These are phyloP conservation scores for Pemphredon lugubris DNA, from an alignment of 2,888 invertebrate species.

Conservation along the genomic window DNA sequence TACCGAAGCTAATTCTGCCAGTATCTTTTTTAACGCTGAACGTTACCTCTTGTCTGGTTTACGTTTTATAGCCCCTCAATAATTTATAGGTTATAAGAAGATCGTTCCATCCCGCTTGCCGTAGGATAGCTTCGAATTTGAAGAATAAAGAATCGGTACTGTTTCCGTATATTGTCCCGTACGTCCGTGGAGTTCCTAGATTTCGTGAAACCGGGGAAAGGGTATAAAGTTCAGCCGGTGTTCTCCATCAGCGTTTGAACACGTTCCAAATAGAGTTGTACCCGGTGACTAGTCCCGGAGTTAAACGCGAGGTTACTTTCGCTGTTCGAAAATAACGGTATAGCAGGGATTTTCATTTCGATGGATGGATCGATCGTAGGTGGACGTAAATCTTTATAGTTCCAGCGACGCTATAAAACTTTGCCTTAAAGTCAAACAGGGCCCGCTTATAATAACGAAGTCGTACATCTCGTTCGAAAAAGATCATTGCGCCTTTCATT, in stretches of 20 bases:
- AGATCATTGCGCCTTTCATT: not conserved
- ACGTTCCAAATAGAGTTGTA: slow-evolving; percentile 74
- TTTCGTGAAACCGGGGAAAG: slow-evolving; percentile 21
- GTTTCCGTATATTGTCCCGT: slow-evolving; percentile 6
- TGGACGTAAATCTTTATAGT: slow-evolving; percentile 11
- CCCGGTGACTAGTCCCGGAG: slow-evolving; percentile 36
- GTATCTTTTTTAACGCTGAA: not conserved
- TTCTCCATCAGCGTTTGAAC: slow-evolving; percentile 73
- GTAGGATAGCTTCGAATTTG: not conserved
- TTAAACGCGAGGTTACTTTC: slow-evolving; percentile 38
- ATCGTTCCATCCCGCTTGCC: not conserved
- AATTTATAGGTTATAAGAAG: slow-evolving; percentile 6
- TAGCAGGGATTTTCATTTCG: slow-evolving; percentile 18
- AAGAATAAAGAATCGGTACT: slow-evolving; percentile 12
- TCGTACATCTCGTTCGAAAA: not conserved
- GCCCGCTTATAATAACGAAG: not conserved
- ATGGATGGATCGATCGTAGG: not conserved
- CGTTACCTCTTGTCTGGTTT: not conserved
- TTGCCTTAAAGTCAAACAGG: not conserved
- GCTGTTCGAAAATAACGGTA: slow-evolving; percentile 14
- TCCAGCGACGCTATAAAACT: not conserved
- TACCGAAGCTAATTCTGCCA: not conserved
- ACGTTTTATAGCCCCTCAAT: not conserved
- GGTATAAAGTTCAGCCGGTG: slow-evolving; percentile 64
- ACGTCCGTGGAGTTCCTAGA: slow-evolving; percentile 9